Conservation (phyloP, 2,888 invertebrate species). For the Helleia helle region DNA sequence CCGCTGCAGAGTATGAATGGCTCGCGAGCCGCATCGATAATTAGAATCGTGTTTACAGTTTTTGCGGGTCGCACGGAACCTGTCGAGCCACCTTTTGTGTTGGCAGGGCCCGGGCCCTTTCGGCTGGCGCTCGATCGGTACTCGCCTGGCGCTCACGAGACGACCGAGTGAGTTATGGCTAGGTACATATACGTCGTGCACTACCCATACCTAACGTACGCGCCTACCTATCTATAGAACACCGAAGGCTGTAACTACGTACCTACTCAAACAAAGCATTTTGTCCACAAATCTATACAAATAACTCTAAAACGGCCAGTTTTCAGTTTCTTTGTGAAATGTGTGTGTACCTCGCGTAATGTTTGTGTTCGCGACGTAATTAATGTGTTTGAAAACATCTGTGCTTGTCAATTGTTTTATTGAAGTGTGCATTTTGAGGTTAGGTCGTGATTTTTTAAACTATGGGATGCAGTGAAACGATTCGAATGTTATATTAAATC, state of each 20-base stretch:
- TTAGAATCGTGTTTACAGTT: slow-evolving; percentile 66
- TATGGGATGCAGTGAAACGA: slow-evolving; percentile 22
- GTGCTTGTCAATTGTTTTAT: slow-evolving; percentile 50
- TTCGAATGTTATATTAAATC: too few relatives aligned
- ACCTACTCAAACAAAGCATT: slow-evolving; percentile 70
- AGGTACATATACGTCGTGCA: slow-evolving; percentile 53
- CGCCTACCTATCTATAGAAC: slow-evolving; percentile 54
- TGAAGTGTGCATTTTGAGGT: slow-evolving; percentile 62
- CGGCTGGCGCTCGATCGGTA: slow-evolving; percentile 29
- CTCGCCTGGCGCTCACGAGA: slow-evolving; percentile 38
- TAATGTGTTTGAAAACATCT: slow-evolving; percentile 53
- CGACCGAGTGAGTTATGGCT: slow-evolving; percentile 53
- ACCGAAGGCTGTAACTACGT: slow-evolving; percentile 64
- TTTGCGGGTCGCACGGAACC: slow-evolving; percentile 52
- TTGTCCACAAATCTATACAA: slow-evolving; percentile 56
- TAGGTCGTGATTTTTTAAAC: slow-evolving; percentile 49
- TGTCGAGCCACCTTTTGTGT: slow-evolving; percentile 56
- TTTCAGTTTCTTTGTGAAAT: slow-evolving; percentile 49
- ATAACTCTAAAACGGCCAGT: slow-evolving; percentile 38
- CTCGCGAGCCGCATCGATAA: slow-evolving; percentile 45
- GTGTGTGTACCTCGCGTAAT: slow-evolving; percentile 36
- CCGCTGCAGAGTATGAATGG: slow-evolving; percentile 38
- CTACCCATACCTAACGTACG: slow-evolving; percentile 46
- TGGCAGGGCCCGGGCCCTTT: slow-evolving; percentile 27
- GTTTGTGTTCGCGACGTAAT: slow-evolving; percentile 46